These are phyloP conservation scores for Euleptes europaea DNA, from an alignment of 2,113 vertebrate genomes.

Conservation along the genomic window DNA sequence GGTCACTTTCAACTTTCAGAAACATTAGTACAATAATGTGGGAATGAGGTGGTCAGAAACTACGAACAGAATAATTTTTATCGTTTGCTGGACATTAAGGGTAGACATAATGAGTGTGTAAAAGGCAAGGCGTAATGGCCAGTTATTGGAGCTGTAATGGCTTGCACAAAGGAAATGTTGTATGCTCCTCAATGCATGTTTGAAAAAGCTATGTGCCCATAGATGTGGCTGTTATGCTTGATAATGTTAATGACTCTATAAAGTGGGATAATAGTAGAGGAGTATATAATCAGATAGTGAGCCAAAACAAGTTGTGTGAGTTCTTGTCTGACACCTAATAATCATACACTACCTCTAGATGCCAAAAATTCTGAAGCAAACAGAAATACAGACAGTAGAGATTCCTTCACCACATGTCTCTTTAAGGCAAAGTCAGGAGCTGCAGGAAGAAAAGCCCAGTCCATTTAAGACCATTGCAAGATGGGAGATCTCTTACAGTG, in stretches of 20 bases:
- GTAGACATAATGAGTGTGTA: neutral
- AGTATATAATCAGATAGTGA: conserved; percentile 19
- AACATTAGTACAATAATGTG: neutral
- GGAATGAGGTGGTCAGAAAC: conserved; percentile 7
- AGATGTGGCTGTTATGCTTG: neutral
- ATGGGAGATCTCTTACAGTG: neutral
- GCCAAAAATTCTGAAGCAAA: neutral
- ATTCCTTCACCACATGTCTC: neutral
- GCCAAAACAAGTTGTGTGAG: conserved; percentile 12
- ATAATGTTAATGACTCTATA: neutral
- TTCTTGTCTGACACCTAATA: neutral
- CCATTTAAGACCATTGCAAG: neutral
- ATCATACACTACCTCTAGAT: neutral
- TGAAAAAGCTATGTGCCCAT: conserved; percentile 4
- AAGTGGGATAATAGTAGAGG: neutral
- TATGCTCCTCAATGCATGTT: conserved; percentile 12
- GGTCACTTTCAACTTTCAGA: conserved; percentile 16
- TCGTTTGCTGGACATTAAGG: conserved; percentile 25
- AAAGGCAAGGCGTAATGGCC: conserved; percentile 30
- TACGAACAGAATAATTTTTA: neutral
- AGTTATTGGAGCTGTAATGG: conserved; percentile 42
- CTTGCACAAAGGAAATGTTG: conserved; percentile 37
- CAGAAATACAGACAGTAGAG: no score
- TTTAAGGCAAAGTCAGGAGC: neutral
- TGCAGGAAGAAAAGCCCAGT: neutral